Percentiles rank a stretch among this genome's conserved stretches.
Conservation (phyloP, 2,888 invertebrate species). For the Branchinecta sandiegonensis region DNA sequence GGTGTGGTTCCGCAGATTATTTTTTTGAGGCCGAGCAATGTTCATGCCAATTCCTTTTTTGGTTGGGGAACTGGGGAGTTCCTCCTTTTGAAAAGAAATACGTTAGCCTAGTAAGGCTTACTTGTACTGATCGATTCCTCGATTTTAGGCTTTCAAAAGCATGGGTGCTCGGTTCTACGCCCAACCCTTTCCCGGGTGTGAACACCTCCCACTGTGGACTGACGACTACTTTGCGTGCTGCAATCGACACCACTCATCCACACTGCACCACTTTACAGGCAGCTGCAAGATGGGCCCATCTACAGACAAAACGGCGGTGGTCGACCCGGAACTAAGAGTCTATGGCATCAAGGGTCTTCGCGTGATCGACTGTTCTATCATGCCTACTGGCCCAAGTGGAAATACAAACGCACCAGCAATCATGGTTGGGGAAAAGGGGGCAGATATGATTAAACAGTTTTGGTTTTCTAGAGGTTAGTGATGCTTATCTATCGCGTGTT, state of each 20-base stretch:
- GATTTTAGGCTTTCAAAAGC: slow-evolving; percentile 32
- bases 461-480: slow-evolving; percentile 34
- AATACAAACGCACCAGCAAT: slow-evolving; percentile 44
- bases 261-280: slow-evolving; percentile 50
- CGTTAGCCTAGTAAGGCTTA: too few species aligned
- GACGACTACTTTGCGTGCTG: slow-evolving; percentile 61
- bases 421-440: slow-evolving; percentile 45
- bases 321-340: slow-evolving; percentile 41
- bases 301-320: slow-evolving; percentile 43
- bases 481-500: slow-evolving; percentile 26
- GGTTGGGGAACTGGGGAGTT: too few species aligned
- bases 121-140: too few species aligned
- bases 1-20: too few species aligned
- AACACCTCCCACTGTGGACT: slow-evolving; percentile 43
- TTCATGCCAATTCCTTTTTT: too few species aligned
- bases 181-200: slow-evolving; percentile 53
- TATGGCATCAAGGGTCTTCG: slow-evolving; percentile 39
- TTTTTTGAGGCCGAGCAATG: too few species aligned
- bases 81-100: too few species aligned
- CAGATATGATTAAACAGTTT: slow-evolving; percentile 40
- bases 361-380: slow-evolving; percentile 44
- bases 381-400: slow-evolving; percentile 42
- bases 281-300: slow-evolving; percentile 48
- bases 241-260: slow-evolving; percentile 51
- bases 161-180: slow-evolving; percentile 41